Evolutionary conservation across 1,140 invertebrate genomes (phyloP), one percentile per base, ranked within the genome.

Genomic region (Amyelois transitella): DNA sequence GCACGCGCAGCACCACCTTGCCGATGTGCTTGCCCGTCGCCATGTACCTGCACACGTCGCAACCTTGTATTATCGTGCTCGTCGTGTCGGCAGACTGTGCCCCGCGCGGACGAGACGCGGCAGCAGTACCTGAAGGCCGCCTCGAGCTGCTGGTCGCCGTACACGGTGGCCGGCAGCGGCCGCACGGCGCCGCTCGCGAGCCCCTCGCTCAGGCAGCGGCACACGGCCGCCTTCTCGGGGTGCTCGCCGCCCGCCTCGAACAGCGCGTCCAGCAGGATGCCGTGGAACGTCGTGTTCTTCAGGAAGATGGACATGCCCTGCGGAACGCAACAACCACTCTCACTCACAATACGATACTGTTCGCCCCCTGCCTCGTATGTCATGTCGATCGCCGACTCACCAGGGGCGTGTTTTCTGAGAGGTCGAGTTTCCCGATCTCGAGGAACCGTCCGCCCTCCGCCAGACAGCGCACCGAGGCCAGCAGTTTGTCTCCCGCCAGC

Each of bases 21-120:
- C 98, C 98, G 59, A 98, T 98, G 83, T 99, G 97, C 89, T 97
- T 98, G 32, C 97, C 97, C 1, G 95, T 93, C n/a, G 97, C 97
- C 96, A 99, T 99, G 77, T 92, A 99, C 61, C 93, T 90, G 74
- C 19, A 24, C 4, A 32, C 8, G 17, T 19, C 6, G n/a, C 12
- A 4, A 38, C n/a, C n/a, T n/a, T n/a, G n/a, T n/a, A n/a, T n/a
- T n/a, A n/a, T n/a, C n/a, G n/a, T n/a, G n/a, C n/a, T n/a, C n/a
- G n/a, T n/a, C n/a, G n/a, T n/a, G n/a, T n/a, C n/a, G n/a, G n/a
- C n/a, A n/a, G n/a, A n/a, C n/a, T n/a, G n/a, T n/a, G n/a, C n/a
- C n/a, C n/a, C n/a, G n/a, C n/a, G n/a, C n/a, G n/a, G n/a, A n/a
- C n/a, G n/a, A n/a, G n/a, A n/a, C n/a, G n/a, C n/a, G n/a, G n/a